Percentiles rank a stretch among this genome's conserved stretches.
Conservation (phyloP, 2,113 vertebrate species). For the Semnopithecus entellus region DNA sequence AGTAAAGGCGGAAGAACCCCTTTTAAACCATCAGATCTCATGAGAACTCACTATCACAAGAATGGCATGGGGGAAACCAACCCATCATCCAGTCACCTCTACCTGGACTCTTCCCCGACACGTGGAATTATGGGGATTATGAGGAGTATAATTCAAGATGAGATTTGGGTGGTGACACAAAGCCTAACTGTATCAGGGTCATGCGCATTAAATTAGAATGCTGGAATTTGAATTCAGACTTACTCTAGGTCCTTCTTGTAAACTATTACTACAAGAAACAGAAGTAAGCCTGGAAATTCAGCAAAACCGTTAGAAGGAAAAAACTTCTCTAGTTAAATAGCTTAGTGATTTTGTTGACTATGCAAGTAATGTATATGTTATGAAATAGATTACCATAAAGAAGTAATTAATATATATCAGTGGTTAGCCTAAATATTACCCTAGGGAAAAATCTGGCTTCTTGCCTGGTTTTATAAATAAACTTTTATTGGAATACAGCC, state of each 20-base stretch:
- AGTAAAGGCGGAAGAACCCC: too few relatives aligned
- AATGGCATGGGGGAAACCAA: too few relatives aligned
- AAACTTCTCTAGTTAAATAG: background rate
- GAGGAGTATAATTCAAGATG: too few relatives aligned
- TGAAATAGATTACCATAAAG: constrained; percentile 23
- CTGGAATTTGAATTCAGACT: background rate
- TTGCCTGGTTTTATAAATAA: constrained; percentile 24
- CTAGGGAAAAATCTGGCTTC: background rate
- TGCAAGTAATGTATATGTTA: constrained; percentile 2
- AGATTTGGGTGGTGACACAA: too few relatives aligned
- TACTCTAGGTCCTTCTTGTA: background rate
- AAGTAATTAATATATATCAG: constrained; percentile 56
- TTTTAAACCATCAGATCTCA: too few relatives aligned
- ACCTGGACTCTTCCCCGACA: too few relatives aligned
- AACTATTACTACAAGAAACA: background rate
- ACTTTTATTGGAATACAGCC: constrained; percentile 31
- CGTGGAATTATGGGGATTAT: too few relatives aligned
- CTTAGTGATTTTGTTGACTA: constrained; percentile 29
- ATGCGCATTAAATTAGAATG: background rate
- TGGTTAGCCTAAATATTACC: constrained; percentile 18
- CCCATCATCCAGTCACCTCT: too few relatives aligned
- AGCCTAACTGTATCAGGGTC: background rate
- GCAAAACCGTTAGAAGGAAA: background rate
- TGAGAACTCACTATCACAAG: too few relatives aligned
- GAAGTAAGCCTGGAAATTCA: background rate